Conservation (phyloP, 2,113 vertebrate species). For the Prionailurus viverrinus region DNA sequence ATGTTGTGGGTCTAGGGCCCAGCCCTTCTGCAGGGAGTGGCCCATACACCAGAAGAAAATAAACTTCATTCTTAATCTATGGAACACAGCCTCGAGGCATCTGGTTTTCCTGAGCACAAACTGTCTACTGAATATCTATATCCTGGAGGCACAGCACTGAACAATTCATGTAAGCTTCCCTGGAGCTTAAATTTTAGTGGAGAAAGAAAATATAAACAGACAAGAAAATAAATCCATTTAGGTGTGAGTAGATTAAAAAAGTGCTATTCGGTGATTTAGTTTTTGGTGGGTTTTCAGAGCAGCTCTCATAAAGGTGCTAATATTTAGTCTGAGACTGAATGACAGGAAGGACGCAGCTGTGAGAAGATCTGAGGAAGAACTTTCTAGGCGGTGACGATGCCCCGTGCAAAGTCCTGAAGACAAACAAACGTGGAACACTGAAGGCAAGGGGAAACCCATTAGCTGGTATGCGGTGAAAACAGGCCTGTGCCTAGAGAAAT, state of each 20-base stretch:
- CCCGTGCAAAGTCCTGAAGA: background rate
- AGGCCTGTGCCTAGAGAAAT: background rate
- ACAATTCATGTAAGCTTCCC: background rate
- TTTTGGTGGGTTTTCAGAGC: conserved; percentile 25
- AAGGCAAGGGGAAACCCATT: background rate
- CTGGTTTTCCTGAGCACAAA: conserved; percentile 34
- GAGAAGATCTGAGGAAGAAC: background rate
- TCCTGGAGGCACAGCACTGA: background rate
- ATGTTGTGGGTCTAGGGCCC: too few species aligned
- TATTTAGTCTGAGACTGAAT: background rate
- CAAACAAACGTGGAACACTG: background rate
- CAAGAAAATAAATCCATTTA: background rate
- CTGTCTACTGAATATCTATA: background rate
- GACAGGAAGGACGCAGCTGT: background rate
- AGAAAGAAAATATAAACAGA: background rate
- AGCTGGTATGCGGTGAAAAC: background rate
- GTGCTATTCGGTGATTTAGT: background rate
- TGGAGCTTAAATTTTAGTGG: conserved; percentile 28
- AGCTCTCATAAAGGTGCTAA: background rate
- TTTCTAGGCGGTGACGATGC: background rate
- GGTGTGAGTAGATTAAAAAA: background rate
- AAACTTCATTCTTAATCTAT: background rate
- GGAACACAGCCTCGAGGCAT: background rate
- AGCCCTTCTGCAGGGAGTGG: background rate
- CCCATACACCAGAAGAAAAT: background rate